A percentile compares a stretch with the other conserved stretches of the same genome.
Conservation (phyloP, 2,797 vertebrate species). For the Eulemur mongoz region DNA sequence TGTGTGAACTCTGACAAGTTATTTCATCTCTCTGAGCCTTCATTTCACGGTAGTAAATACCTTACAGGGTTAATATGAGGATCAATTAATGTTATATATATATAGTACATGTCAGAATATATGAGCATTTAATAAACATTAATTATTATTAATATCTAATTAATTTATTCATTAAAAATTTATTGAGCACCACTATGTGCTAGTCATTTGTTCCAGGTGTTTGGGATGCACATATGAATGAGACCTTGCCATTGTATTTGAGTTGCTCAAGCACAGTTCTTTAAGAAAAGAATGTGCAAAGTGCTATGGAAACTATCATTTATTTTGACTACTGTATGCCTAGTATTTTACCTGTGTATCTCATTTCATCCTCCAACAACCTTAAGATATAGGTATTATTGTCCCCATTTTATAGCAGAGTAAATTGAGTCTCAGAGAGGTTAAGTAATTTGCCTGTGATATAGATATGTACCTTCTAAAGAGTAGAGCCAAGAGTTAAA, state of each 20-base stretch:
- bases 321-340: neutral
- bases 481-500: neutral
- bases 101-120: neutral
- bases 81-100: neutral
- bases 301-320: neutral
- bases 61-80: neutral
- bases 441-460: neutral
- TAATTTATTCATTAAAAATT: neutral
- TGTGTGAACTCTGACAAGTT: neutral
- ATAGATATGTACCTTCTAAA: neutral
- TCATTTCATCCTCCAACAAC: neutral
- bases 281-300: neutral
- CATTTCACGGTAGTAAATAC: neutral
- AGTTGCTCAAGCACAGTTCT: neutral
- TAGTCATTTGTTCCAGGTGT: neutral
- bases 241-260: neutral
- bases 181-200: neutral
- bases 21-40: constrained; percentile 10
- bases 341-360: neutral
- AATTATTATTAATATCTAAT: neutral
- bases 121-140: neutral
- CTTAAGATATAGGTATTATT: neutral
- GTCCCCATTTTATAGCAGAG: neutral
- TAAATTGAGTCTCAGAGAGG: neutral
- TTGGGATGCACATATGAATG: neutral